phyloP scores from a whole-genome alignment of 2,888 invertebrate genomes.

The Eledona agricola region DNA sequence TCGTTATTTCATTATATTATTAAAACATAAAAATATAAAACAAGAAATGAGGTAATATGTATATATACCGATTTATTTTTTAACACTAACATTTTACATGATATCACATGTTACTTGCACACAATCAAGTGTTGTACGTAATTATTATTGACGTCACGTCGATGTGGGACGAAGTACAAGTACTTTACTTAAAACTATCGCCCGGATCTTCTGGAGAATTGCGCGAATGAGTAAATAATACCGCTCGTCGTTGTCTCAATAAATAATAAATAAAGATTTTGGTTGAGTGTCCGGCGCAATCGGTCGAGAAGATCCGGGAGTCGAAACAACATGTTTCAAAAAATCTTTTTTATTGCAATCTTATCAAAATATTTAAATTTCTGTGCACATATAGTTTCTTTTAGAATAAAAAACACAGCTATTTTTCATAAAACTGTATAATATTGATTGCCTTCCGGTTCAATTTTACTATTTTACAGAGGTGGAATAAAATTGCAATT shows the following conservation, averaged over 20 bases:
- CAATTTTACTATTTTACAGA: slow-evolving; percentile 51
- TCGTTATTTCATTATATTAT: slow-evolving; percentile 50
- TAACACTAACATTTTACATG: slow-evolving; percentile 65
- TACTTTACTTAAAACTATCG: slow-evolving; percentile 50
- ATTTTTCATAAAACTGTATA: slow-evolving; percentile 59
- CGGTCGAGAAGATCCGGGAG: slow-evolving; percentile 37
- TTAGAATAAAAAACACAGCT: slow-evolving; percentile 62
- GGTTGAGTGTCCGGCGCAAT: slow-evolving; percentile 18
- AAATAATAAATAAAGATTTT: slow-evolving; percentile 32
- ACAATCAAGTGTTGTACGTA: slow-evolving; percentile 64
- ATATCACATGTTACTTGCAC: slow-evolving; percentile 65
- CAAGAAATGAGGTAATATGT: slow-evolving; percentile 60
- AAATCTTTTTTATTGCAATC: slow-evolving; percentile 58
- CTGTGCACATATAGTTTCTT: slow-evolving; percentile 57
- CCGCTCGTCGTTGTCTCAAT: slow-evolving; percentile 37
- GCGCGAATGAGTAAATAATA: slow-evolving; percentile 33
- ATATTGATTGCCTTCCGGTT: slow-evolving; percentile 60
- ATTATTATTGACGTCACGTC: slow-evolving; percentile 63
- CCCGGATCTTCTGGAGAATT: slow-evolving; percentile 43
- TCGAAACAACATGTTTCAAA: slow-evolving; percentile 40
- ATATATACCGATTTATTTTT: slow-evolving; percentile 63
- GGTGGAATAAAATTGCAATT: slow-evolving; percentile 55
- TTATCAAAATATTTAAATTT: slow-evolving; percentile 62
- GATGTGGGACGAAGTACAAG: slow-evolving; percentile 62
- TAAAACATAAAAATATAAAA: slow-evolving; percentile 60